phyloP scores from a whole-genome alignment of 1,140 invertebrate species.

The Panagrolaimus sp. region DNA sequence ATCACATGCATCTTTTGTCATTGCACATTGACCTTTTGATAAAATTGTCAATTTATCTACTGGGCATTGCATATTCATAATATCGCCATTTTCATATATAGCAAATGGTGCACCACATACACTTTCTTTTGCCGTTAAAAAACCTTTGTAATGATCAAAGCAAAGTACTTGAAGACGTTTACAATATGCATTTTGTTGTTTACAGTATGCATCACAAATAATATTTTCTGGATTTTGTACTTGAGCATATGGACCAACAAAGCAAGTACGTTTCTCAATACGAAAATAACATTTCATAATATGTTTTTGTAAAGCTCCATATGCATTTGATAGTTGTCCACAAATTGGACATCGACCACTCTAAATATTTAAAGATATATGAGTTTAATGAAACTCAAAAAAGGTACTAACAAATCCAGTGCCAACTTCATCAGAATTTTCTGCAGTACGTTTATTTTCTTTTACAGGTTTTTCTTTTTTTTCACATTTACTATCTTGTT shows the following conservation, averaged over 20 bases:
- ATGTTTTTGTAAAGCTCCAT: neutral
- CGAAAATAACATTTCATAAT: neutral
- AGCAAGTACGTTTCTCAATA: slow-evolving; percentile 1
- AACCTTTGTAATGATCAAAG: neutral
- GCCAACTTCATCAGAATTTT: neutral
- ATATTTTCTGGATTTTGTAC: neutral
- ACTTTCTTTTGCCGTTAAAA: neutral
- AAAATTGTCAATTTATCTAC: neutral
- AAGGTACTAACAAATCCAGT: neutral
- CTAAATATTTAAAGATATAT: neutral
- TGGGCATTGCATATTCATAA: neutral
- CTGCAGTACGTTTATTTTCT: neutral
- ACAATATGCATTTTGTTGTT: neutral
- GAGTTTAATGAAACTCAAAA: too few relatives aligned
- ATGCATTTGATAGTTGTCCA: neutral
- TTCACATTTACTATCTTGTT: neutral
- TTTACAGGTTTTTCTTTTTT: neutral
- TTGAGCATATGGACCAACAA: neutral
- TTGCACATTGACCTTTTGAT: neutral
- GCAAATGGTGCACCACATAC: neutral
- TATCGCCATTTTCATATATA: neutral
- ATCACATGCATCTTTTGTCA: neutral
- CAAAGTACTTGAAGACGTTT: neutral
- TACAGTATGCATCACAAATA: slow-evolving; percentile 1
- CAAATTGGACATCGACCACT: slow-evolving; percentile 1